These are phyloP conservation scores for Leuctra nigra DNA, from an alignment of 2,888 invertebrate genomes.

Conservation along the genomic window DNA sequence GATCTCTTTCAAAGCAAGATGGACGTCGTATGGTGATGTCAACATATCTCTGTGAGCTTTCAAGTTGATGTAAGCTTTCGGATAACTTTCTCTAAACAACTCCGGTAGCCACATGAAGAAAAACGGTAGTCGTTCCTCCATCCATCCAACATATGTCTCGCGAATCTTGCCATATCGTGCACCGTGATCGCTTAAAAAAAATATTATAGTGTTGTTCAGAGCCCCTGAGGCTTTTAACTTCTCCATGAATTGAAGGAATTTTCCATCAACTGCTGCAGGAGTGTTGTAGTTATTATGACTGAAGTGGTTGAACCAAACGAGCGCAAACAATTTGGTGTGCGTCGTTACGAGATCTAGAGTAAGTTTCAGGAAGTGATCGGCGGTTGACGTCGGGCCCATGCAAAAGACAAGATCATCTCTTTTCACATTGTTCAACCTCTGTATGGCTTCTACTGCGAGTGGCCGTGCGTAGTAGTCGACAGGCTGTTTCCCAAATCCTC, in stretches of 20 bases:
- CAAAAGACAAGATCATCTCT: constrained; percentile 51
- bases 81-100: constrained; percentile 49
- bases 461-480: constrained; percentile 78
- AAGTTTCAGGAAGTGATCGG: constrained; percentile 63
- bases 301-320: constrained; percentile 73
- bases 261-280: constrained; percentile 58
- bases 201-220: constrained; percentile 56
- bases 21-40: constrained; percentile 68
- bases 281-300: constrained; percentile 65
- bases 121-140: constrained; percentile 71
- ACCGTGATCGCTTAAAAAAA: constrained; percentile 75
- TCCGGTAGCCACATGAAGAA: constrained; percentile 62
- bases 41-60: constrained; percentile 56
- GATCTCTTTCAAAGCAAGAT: constrained; percentile 62
- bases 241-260: constrained; percentile 50
- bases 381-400: constrained; percentile 53
- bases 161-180: constrained; percentile 68
- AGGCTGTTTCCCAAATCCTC: constrained; percentile 64
- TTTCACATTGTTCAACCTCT: constrained; percentile 10
- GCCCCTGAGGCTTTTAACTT: constrained; percentile 52
- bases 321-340: constrained; percentile 56
- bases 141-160: constrained; percentile 60
- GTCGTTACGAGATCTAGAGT: constrained; percentile 62
- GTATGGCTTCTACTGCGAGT: constrained; percentile 54
- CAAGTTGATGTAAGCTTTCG: constrained; percentile 49